Evolutionary conservation across 2,797 vertebrate species (phyloP).

Genomic region (Steatocranus sp.): DNA sequence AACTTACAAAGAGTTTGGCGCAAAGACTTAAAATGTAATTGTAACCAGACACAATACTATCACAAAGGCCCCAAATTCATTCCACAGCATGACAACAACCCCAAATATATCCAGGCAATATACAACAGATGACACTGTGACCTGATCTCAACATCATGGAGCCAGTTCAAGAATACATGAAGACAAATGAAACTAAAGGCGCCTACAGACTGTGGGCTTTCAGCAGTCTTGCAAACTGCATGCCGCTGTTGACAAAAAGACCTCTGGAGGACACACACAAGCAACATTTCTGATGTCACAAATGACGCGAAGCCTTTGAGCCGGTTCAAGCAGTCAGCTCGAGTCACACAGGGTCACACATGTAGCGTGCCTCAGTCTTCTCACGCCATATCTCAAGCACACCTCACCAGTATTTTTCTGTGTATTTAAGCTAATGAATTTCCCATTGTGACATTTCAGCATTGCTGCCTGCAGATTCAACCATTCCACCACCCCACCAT

Average conservation of each 20-base stretch:
- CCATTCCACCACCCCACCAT: neutral
- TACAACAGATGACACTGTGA: neutral
- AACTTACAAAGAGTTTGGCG: fast-evolving
- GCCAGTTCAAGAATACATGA: neutral
- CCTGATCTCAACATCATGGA: neutral
- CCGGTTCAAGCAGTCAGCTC: neutral
- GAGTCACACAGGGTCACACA: neutral
- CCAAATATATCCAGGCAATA: neutral
- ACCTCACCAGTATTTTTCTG: neutral
- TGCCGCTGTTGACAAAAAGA: neutral
- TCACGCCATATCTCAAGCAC: neutral
- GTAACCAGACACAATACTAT: neutral
- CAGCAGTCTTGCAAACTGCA: neutral
- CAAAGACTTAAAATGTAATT: neutral
- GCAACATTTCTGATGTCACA: neutral
- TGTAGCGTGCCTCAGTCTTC: neutral
- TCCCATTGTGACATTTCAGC: neutral
- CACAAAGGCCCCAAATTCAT: neutral
- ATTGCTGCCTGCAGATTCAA: neutral
- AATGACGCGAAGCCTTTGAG: neutral
- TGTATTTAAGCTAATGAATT: neutral
- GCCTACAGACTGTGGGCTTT: neutral
- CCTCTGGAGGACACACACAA: neutral
- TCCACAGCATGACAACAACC: neutral
- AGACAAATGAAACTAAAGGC: neutral